Evolutionary conservation across 2,113 vertebrate genomes (phyloP).

Genomic region (Miniopterus natalensis): DNA sequence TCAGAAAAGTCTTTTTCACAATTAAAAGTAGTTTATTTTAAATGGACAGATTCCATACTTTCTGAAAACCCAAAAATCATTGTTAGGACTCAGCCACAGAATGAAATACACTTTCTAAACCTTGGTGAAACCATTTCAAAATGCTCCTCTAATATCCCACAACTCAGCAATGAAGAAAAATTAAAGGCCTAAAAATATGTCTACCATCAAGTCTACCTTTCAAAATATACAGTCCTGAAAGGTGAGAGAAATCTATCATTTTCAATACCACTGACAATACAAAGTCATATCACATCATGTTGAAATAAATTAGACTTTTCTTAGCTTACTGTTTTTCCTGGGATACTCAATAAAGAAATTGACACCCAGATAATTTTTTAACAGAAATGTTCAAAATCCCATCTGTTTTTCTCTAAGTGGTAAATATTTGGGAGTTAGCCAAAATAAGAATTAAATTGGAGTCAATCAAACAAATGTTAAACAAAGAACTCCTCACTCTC

Average conservation of each 20-base stretch:
- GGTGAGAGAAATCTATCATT: not conserved
- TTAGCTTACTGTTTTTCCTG: not conserved
- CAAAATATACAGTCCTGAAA: not conserved
- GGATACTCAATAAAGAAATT: not conserved
- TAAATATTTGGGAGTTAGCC: not conserved
- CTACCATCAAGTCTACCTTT: not conserved
- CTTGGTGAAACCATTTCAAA: not conserved
- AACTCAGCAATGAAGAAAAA: slow-evolving; percentile 37
- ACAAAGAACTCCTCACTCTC: not conserved
- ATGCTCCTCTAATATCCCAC: not conserved
- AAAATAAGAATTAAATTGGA: slow-evolving; percentile 46
- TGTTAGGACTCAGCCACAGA: not conserved
- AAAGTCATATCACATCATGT: not conserved
- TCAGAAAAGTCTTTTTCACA: not conserved
- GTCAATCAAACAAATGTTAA: not conserved
- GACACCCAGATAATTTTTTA: not conserved
- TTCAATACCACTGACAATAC: not conserved
- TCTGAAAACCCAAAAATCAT: slow-evolving; percentile 43
- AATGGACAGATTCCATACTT: not conserved
- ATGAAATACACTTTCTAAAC: slow-evolving; percentile 35
- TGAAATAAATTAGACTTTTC: not conserved
- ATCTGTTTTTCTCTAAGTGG: not conserved
- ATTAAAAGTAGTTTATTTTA: slow-evolving; percentile 55
- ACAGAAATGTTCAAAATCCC: slow-evolving; percentile 25
- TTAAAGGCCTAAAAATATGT: not conserved